Evolutionary conservation across 35 echinoderm and acorn worm genomes (phyloP).

Genomic region (Lytechinus variegatus): DNA sequence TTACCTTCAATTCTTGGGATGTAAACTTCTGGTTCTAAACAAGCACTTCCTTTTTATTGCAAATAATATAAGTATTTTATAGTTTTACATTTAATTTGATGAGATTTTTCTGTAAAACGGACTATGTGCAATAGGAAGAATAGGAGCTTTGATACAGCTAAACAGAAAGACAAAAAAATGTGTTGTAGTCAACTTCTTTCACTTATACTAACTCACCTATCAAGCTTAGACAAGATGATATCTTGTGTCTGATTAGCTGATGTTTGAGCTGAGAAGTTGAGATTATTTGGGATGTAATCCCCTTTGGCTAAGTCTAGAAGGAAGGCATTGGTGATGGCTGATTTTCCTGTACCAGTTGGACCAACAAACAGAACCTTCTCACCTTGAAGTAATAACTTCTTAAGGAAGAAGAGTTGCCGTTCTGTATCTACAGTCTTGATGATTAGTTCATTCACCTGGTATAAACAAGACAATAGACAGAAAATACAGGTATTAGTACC

Average conservation of each 20-base stretch:
- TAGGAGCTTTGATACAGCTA: too few species aligned
- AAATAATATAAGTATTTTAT: too few species aligned
- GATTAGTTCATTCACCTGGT: conserved; percentile 86
- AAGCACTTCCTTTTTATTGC: too few species aligned
- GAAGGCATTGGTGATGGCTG: conserved; percentile 95
- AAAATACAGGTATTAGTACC: too few species aligned
- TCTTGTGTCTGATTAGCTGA: conserved; percentile 97
- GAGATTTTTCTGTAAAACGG: too few species aligned
- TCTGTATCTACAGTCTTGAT: conserved; percentile 95
- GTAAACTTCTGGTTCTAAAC: too few species aligned
- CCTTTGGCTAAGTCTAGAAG: conserved; percentile 86
- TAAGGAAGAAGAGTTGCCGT: conserved; percentile 88
- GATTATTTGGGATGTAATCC: conserved; percentile 93
- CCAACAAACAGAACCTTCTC: conserved; percentile 95
- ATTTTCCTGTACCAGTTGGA: conserved; percentile 98
- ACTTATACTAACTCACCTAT: conserved; percentile 65
- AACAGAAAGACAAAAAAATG: too few species aligned
- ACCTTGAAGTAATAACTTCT: conserved; percentile 81
- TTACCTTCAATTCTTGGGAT: too few species aligned
- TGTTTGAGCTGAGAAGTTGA: conserved; percentile 99
- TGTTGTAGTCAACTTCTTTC: neutral
- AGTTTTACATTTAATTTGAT: too few species aligned
- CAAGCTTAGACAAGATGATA: conserved; percentile 95
- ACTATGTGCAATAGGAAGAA: too few species aligned
- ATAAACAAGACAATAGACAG: neutral